Evolutionary conservation across 2,797 vertebrate species (phyloP).

Genomic region (Melanotaenia boesemani): DNA sequence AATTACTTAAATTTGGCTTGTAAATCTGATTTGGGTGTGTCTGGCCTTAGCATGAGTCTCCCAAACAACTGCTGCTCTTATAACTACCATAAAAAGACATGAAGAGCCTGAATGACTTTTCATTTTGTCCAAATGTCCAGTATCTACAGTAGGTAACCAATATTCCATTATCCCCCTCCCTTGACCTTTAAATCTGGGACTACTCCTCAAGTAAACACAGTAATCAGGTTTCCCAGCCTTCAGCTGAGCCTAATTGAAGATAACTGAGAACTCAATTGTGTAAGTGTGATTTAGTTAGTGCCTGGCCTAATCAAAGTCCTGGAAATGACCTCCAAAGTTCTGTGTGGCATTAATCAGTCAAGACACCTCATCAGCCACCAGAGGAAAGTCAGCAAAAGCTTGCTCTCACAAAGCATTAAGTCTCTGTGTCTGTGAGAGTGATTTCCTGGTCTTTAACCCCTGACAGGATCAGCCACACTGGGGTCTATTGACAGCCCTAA

Average conservation of each 20-base stretch:
- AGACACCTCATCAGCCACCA: slow-evolving; percentile 75
- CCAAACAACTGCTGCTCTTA: slow-evolving; percentile 49
- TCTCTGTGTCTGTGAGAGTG: slow-evolving; percentile 44
- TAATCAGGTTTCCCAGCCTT: slow-evolving; percentile 75
- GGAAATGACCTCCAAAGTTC: slow-evolving; percentile 77
- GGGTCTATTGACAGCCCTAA: slow-evolving; percentile 75
- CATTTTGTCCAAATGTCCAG: slow-evolving; percentile 47
- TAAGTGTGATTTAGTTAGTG: slow-evolving; percentile 78
- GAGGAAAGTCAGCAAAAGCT: slow-evolving; percentile 51
- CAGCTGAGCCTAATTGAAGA: slow-evolving; percentile 71
- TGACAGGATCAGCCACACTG: slow-evolving; percentile 79
- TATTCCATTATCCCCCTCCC: slow-evolving; percentile 36
- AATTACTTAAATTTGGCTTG: slow-evolving; percentile 57
- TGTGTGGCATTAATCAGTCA: slow-evolving; percentile 73
- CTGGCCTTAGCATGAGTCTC: slow-evolving; percentile 62
- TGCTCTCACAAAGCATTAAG: slow-evolving; percentile 52
- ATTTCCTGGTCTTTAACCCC: slow-evolving; percentile 77
- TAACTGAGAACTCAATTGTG: slow-evolving; percentile 72
- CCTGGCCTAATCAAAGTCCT: slow-evolving; percentile 77
- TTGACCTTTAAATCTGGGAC: slow-evolving; percentile 69
- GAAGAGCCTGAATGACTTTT: slow-evolving; percentile 59
- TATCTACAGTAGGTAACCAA: slow-evolving; percentile 53
- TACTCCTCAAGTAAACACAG: slow-evolving; percentile 61
- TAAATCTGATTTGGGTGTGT: slow-evolving; percentile 75
- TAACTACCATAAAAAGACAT: slow-evolving; percentile 37